Percentiles rank a stretch among this genome's conserved stretches.
Conservation (phyloP, 1,140 invertebrate species). For the Frieseomelitta varia region DNA sequence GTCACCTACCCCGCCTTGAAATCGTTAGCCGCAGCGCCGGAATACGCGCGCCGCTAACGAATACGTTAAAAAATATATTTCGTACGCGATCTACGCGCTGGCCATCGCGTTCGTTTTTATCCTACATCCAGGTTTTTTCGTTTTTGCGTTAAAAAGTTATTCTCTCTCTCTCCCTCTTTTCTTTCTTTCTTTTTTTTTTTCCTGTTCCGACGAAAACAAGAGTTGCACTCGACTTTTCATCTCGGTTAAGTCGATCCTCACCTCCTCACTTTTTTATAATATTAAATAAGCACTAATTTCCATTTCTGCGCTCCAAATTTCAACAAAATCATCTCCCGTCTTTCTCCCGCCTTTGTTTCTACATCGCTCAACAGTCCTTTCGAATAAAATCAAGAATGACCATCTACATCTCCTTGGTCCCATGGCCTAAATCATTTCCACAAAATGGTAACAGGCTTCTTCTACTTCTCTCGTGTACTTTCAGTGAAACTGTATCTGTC, state of each 20-base stretch:
- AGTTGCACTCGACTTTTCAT: too few species aligned
- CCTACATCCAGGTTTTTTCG: neutral
- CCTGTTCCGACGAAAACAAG: too few species aligned
- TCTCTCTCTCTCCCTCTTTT: too few species aligned
- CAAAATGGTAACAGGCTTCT: too few species aligned
- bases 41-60: slow-evolving; percentile 15
- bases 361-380: neutral
- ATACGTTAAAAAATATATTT: slow-evolving; percentile 4
- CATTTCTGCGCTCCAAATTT: neutral
- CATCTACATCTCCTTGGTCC: too few species aligned
- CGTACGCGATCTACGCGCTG: neutral
- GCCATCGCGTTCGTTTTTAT: neutral
- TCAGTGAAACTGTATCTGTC: too few species aligned
- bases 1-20: slow-evolving; percentile 10
- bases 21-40: slow-evolving; percentile 18
- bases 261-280: too few species aligned
- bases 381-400: too few species aligned
- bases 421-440: too few species aligned
- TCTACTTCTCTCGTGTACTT: too few species aligned
- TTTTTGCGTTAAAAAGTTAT: slow-evolving; percentile 2
- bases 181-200: neutral
- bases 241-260: too few species aligned
- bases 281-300: too few species aligned
- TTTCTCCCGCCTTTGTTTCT: neutral
- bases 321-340: neutral